These are phyloP conservation scores for Neolamprologus sp. DNA, from an alignment of 2,113 vertebrate genomes.

Conservation along the genomic window DNA sequence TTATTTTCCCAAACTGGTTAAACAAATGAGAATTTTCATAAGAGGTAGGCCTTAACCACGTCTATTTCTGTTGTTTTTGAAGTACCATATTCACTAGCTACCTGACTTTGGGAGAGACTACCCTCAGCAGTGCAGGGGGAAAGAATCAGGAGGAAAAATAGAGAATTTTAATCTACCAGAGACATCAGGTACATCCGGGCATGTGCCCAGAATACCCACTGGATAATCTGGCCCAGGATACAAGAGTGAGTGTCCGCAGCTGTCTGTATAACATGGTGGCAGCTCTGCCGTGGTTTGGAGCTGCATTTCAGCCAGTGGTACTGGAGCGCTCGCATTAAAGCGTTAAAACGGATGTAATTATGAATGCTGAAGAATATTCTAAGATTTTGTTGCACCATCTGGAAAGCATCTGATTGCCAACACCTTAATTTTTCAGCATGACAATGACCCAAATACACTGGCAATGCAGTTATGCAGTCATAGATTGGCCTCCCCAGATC, in stretches of 20 bases:
- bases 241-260: not conserved
- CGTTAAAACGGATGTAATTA: not conserved
- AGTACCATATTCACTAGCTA: not conserved
- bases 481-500: not conserved
- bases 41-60: fast-evolving
- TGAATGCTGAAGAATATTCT: fast-evolving
- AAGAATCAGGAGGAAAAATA: not conserved
- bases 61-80: not conserved
- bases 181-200: not conserved
- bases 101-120: not conserved
- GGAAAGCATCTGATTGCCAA: not conserved
- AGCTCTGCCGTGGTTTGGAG: not conserved
- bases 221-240: not conserved
- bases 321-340: fast-evolving
- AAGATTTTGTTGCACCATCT: not conserved
- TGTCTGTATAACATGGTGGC: not conserved
- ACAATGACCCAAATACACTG: not conserved
- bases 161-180: not conserved
- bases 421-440: not conserved
- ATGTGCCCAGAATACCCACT: not conserved
- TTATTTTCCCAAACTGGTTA: not conserved
- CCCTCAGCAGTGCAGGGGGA: not conserved
- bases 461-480: not conserved
- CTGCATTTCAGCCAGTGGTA: not conserved
- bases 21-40: not conserved